These are phyloP conservation scores for Gymnothorax reevesii DNA, from an alignment of 2,797 vertebrate genomes.

Conservation along the genomic window DNA sequence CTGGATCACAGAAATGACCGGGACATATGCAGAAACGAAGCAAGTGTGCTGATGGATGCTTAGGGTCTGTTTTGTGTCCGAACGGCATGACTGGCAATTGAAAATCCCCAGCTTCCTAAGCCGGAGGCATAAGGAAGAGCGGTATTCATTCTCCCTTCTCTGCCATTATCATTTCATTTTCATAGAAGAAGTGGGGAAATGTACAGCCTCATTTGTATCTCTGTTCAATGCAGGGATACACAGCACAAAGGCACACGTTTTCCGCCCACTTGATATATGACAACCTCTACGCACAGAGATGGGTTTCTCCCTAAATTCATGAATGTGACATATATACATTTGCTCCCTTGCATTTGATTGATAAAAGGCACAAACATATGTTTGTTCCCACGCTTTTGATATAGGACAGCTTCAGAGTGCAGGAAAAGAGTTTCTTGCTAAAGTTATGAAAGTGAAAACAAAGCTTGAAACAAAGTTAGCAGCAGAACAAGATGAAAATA, in stretches of 20 bases:
- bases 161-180: neutral
- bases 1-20: neutral
- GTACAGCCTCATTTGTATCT: neutral
- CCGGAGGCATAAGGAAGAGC: neutral
- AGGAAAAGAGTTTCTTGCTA: neutral
- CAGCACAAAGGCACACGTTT: neutral
- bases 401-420: neutral
- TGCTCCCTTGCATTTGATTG: neutral
- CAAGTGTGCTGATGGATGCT: neutral
- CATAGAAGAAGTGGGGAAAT: neutral
- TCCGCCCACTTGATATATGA: neutral
- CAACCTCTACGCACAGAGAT: neutral
- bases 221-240: neutral
- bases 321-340: neutral
- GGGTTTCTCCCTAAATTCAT: neutral
- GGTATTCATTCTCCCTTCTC: neutral
- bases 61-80: neutral
- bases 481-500: neutral
- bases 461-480: neutral
- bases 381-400: neutral
- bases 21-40: neutral
- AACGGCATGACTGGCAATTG: neutral
- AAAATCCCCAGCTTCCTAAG: neutral
- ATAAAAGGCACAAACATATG: neutral
- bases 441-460: neutral